These are phyloP conservation scores for Danio choprae DNA, from an alignment of 2,797 vertebrate genomes.

Conservation along the genomic window DNA sequence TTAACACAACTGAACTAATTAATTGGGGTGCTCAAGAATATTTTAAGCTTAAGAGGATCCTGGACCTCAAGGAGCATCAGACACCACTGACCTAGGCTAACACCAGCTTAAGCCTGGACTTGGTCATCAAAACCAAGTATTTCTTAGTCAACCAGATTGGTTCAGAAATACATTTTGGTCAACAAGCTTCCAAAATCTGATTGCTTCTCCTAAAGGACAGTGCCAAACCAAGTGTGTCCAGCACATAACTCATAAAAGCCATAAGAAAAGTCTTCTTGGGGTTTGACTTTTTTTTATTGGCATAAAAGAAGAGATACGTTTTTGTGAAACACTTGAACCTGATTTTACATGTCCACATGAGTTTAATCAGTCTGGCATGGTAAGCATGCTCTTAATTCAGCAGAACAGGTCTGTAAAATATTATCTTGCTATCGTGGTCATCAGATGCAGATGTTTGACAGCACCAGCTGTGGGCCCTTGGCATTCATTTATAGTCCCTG, in stretches of 20 bases:
- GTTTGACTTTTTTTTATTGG: neutral
- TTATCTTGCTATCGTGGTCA: conserved; percentile 43
- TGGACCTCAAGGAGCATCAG: no score
- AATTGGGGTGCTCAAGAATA: neutral
- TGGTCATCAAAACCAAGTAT: neutral
- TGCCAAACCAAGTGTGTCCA: neutral
- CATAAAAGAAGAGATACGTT: neutral
- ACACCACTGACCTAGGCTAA: neutral
- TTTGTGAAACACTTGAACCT: neutral
- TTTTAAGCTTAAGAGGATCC: neutral
- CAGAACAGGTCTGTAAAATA: conserved; percentile 29
- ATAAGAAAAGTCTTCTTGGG: neutral
- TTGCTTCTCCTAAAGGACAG: neutral
- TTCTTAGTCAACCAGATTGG: neutral
- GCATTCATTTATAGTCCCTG: conserved; percentile 68
- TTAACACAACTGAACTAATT: neutral
- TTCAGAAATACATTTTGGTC: neutral
- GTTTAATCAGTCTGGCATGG: conserved; percentile 8
- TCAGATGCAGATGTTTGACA: conserved; percentile 53
- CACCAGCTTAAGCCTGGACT: neutral
- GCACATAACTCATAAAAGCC: neutral
- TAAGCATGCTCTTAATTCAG: conserved; percentile 25
- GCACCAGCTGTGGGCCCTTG: conserved; percentile 59
- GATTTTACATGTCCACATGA: conserved; percentile 12
- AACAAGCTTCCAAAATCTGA: neutral